Evolutionary conservation across 2,888 invertebrate species (phyloP), one percentile per base, ranked within the genome.

Genomic region (Capitulum mitella): DNA sequence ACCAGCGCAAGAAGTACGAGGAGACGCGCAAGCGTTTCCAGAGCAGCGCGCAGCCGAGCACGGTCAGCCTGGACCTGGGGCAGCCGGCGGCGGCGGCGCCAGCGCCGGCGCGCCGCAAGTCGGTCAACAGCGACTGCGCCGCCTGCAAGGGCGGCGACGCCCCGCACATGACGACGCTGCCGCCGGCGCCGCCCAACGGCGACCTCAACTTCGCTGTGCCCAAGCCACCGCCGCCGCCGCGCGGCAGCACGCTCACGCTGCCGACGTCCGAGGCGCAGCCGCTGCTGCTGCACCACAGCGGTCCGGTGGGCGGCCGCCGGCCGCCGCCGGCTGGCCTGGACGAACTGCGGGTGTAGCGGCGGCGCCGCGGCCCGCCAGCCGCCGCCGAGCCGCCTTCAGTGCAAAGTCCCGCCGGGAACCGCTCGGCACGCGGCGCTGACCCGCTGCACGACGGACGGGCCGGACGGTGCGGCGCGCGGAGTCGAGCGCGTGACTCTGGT

Each of bases 1-100:
- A 97, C 85, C 96, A 97, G 84, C 70, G 70, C 10, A 40, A 70
- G 12, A 70, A 70, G 40, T 70, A 10, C 26, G 70, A 82, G 86
- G 79, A 85, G 86, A 37, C 78, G 80, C 61, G 79, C 82, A 76
- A 81, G 80, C 46, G 81, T 80, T 78, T 76, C 79, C 34, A 58
- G 79, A n/a, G 75, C 79, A 70, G 70, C 37, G 70, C 37, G 1
- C 70, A 70, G 70, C 70, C 70, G 70, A 70, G 70, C 70, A 70
- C 70, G 26, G 70, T 70, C 22, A 70, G 70, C 26, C 70, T 70
- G 70, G 70, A 70, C 37, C 22, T 70, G 3, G 70, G 70, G 6
- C 70, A 70, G 70, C n/a, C 70, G 37, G 70, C 16, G 8, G 70
- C 37, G 6, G 34, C 37, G 22, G 10, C 37, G 37, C 22, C 10